phyloP scores from a whole-genome alignment of 2,888 invertebrate genomes.

The Hipparchia sbordonii region DNA sequence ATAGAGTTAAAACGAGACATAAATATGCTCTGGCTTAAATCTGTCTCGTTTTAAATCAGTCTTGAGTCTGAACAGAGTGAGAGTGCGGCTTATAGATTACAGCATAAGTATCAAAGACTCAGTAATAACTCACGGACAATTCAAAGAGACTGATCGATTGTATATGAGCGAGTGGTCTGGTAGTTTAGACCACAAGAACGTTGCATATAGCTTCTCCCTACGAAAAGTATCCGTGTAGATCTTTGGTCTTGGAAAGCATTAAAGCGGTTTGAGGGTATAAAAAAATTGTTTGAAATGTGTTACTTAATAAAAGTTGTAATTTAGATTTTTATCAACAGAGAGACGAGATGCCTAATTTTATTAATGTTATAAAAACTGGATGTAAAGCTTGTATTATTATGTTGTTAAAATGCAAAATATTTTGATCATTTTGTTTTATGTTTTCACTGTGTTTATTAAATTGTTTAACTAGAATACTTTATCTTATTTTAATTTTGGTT shows the following conservation, averaged over 20 bases:
- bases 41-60: too few relatives aligned
- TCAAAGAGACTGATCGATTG: too few relatives aligned
- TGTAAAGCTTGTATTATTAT: constrained; percentile 9
- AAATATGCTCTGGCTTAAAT: too few relatives aligned
- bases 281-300: constrained; percentile 11
- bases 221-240: not conserved
- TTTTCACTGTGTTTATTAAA: not conserved
- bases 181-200: not conserved
- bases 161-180: not conserved
- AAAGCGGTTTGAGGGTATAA: not conserved
- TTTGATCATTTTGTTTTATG: not conserved
- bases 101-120: too few relatives aligned
- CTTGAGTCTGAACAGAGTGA: too few relatives aligned
- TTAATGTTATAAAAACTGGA: constrained; percentile 10
- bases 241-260: not conserved
- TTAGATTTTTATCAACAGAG: constrained; percentile 17
- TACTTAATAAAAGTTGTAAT: constrained; percentile 18
- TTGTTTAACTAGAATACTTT: too few relatives aligned
- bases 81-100: too few relatives aligned
- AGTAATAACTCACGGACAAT: too few relatives aligned
- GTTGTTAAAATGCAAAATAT: constrained; percentile 13
- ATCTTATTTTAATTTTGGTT: too few relatives aligned
- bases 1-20: too few relatives aligned
- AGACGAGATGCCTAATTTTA: constrained; percentile 17
- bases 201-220: not conserved